Evolutionary conservation across 2,797 vertebrate genomes (phyloP).

Genomic region (Peromyscus attwateri): DNA sequence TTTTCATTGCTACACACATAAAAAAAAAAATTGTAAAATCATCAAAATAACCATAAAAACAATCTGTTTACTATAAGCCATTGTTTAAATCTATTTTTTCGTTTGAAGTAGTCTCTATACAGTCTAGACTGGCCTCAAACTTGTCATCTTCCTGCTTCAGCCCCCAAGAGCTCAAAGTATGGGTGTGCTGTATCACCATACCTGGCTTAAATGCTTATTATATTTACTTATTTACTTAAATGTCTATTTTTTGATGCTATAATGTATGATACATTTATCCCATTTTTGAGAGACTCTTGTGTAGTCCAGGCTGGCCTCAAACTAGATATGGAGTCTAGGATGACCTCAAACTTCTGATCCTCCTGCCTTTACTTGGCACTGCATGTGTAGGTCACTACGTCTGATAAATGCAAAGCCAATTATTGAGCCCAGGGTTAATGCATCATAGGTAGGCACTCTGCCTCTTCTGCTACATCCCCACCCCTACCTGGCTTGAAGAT

Average conservation of each 20-base stretch:
- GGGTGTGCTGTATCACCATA: background rate
- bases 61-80: slow-evolving; percentile 14
- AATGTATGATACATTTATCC: background rate
- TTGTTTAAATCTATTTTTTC: slow-evolving; percentile 19
- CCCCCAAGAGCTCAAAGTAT: background rate
- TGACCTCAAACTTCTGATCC: background rate
- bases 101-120: background rate
- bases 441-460: background rate
- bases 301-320: background rate
- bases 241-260: background rate
- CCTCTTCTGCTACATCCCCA: background rate
- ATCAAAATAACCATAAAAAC: slow-evolving; percentile 9
- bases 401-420: background rate
- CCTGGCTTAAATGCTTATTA: background rate
- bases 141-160: background rate
- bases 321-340: background rate
- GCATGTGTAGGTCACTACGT: background rate
- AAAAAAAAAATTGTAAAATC: slow-evolving; percentile 57
- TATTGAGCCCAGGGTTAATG: background rate
- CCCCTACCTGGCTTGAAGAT: background rate
- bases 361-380: background rate
- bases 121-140: background rate
- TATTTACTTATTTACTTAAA: background rate
- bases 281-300: background rate
- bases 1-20: slow-evolving; percentile 88